A percentile compares a stretch with the other conserved stretches of the same genome.
phyloP scores from a whole-genome alignment of 2,888 invertebrate species.

The Lycocerus yunnanus region DNA sequence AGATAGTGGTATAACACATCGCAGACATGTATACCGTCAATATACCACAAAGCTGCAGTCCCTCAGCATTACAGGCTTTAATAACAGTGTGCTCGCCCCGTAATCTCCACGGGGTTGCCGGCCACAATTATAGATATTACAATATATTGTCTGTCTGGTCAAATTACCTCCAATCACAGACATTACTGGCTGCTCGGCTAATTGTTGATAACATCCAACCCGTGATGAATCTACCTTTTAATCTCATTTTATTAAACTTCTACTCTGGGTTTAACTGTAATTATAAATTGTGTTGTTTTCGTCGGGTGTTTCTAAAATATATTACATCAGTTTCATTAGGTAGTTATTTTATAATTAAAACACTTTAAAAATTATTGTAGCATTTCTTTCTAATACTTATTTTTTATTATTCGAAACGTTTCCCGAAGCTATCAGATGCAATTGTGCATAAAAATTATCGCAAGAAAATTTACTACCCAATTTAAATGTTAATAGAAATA shows the following conservation, averaged over 20 bases:
- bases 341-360: not conserved
- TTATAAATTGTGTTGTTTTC: conserved; percentile 3
- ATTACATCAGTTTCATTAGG: not conserved
- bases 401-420: not conserved
- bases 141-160: conserved; percentile 51
- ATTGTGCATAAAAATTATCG: not conserved
- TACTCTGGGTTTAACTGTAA: conserved; percentile 11
- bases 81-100: conserved; percentile 45
- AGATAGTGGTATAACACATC: not conserved
- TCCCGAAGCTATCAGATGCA: not conserved
- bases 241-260: conserved; percentile 37
- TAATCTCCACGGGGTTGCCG: conserved; percentile 50
- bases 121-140: conserved; percentile 52
- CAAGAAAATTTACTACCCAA: no score
- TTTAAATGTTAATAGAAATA: not conserved
- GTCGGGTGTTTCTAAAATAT: not conserved
- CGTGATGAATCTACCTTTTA: conserved; percentile 47
- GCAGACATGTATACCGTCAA: conserved; percentile 20
- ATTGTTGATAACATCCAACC: conserved; percentile 50
- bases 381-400: not conserved
- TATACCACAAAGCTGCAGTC: conserved; percentile 32
- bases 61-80: conserved; percentile 38
- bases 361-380: not conserved
- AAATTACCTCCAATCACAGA: conserved; percentile 51
- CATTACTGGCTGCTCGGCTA: conserved; percentile 48